Conservation (phyloP, 2,888 invertebrate genomes). For the Oxystoma pomonae region DNA sequence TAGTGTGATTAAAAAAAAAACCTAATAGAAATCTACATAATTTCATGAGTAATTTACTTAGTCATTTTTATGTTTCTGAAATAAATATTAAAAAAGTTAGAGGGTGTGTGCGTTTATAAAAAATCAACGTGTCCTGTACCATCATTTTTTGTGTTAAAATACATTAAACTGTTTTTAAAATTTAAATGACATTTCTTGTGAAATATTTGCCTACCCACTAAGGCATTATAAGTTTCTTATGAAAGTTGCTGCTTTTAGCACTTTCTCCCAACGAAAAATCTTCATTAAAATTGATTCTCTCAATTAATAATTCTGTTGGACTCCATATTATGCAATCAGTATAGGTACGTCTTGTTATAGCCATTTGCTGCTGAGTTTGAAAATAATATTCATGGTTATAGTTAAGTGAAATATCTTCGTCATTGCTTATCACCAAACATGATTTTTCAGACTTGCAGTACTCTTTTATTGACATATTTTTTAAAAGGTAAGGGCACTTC, state of each 20-base stretch:
- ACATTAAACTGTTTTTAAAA: too few species aligned
- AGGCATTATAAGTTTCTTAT: not conserved
- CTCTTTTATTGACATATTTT: conserved; percentile 7
- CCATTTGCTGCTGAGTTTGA: not conserved
- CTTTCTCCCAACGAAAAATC: not conserved
- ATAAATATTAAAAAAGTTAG: too few species aligned
- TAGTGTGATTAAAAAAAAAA: too few species aligned
- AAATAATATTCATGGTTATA: not conserved
- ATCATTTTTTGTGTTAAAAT: too few species aligned
- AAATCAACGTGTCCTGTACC: too few species aligned
- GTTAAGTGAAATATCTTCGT: not conserved
- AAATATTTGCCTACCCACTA: not conserved
- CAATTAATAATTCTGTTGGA: not conserved
- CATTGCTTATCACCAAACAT: not conserved
- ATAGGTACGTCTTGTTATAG: not conserved
- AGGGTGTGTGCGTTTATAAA: too few species aligned
- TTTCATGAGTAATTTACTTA: too few species aligned
- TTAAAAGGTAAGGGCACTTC: conserved; percentile 16
- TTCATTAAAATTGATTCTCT: not conserved
- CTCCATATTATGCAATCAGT: not conserved
- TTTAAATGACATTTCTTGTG: not conserved
- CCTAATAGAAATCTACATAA: too few species aligned
- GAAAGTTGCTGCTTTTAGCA: not conserved
- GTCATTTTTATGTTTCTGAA: too few species aligned
- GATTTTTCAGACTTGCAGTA: not conserved